Evolutionary conservation across 2,113 vertebrate genomes (phyloP), one percentile per base, ranked within the genome.

Genomic region (Myanophis thanlyinensis): DNA sequence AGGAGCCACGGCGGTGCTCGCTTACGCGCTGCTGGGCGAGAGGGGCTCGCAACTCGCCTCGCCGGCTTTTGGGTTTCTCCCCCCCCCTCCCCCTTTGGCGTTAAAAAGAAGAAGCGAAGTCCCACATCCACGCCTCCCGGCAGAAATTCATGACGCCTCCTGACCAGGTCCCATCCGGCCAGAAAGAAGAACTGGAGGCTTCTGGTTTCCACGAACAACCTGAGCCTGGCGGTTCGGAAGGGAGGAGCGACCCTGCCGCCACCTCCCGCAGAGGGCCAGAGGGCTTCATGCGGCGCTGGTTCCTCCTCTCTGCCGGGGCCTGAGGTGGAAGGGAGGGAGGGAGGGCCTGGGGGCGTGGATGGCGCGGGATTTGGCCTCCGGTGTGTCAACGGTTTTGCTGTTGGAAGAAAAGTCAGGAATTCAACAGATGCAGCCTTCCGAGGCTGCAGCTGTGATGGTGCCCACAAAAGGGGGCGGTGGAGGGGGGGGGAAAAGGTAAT

Each of bases 281-380:
- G 91, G 92, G 35, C 90, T 93, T 92, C 88, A 87, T 52, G 92
- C 91, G 87, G 87, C 94, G 48, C 89, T 94, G 95, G 95, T 96
- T 95, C 97, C 97, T 93, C 97, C 96, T 95, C 92, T 40, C 56
- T 93, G 90, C 0, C 15, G 18, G 9, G 35, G 35, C 73, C 67
- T 80, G 73, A 44, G 35, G 73, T 30, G 85, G 85, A 23, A 6
- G 46, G 47, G 10, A 2, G 44, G 44, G 20, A 25, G 84, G 25
- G 85, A 47, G 22, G 44, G 84, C 4, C 5, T 0, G 84, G 15
- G 67, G 18, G 73, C 73, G 73, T 80, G 73, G 35, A 80, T 22
- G 73, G 73, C 35, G 73, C 35, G 73, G 73, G 73, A 44, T 44
- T 80, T 80, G 35, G 40, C 73, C 73, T 44, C 15, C 3, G 6